Percentiles rank a stretch among this genome's conserved stretches.
Evolutionary conservation across 2,113 vertebrate species (phyloP).

Genomic region (Microtus montanus): DNA sequence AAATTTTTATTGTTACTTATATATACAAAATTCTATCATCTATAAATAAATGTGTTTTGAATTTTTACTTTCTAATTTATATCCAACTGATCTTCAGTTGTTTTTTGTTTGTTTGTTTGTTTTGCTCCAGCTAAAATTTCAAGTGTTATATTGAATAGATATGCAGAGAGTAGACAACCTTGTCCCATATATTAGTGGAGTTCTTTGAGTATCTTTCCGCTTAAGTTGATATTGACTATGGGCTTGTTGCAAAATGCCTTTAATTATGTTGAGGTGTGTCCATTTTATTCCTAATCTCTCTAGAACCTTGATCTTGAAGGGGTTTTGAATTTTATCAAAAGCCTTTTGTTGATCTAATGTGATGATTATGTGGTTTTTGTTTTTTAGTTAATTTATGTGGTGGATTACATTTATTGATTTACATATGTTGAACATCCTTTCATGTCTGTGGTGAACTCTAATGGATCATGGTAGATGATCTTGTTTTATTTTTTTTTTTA

Average conservation of each 20-base stretch:
- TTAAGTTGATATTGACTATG: background rate
- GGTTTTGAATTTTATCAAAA: background rate
- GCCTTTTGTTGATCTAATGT: background rate
- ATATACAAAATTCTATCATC: background rate
- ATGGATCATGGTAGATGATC: too few relatives aligned
- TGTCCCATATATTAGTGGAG: background rate
- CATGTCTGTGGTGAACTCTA: background rate
- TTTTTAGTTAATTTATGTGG: background rate
- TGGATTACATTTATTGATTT: background rate
- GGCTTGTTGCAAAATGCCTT: background rate
- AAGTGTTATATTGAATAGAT: background rate
- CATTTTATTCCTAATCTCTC: background rate
- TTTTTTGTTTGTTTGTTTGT: too few relatives aligned
- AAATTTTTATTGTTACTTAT: background rate
- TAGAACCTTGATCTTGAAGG: background rate
- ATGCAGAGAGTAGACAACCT: background rate
- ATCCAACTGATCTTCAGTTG: background rate
- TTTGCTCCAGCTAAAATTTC: background rate
- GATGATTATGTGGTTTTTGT: background rate
- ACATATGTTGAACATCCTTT: background rate
- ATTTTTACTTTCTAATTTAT: background rate
- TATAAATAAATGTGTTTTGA: background rate
- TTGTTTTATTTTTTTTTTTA: too few relatives aligned
- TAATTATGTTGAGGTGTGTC: background rate
- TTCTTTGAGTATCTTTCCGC: background rate